Evolutionary conservation across 2,113 vertebrate genomes (phyloP), one percentile per base, ranked within the genome.

Genomic region (Brachyhypopomus occidentalis): DNA sequence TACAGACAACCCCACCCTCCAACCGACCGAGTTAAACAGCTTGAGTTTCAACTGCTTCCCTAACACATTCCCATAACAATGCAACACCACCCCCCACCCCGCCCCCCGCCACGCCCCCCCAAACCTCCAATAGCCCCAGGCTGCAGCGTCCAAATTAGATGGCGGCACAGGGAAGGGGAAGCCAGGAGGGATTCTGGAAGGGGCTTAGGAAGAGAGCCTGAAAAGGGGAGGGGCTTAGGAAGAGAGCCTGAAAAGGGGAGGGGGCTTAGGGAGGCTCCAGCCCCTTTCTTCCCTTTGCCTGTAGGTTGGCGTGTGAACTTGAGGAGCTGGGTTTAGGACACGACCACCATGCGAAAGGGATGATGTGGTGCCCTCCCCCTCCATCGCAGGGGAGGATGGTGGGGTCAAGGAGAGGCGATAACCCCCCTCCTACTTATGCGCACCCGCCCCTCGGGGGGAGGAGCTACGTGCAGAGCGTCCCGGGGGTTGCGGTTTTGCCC

Each of bases 201-300:
- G 59, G 66, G 34, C 20, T 8, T 52, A 45, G 19, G 20, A 52
- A 52, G 11, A 52, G 45, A 14, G 45, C 45, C 12, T 52, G 45
- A 52, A 52, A 52, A n/a, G 62, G 19, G 59, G 73, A 72, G 77
- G 76, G 79, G 88, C 81, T 89, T 67, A 91, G 96, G 96, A 96
- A 96, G 11, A 52, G 45, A 14, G 45, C 45, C 12, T 52, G 45
- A 52, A 52, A 52, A n/a, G 62, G 19, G 59, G 73, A 72, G n/a
- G 77, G 76, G 79, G 88, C 81, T 89, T 67, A 91, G 96, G 96
- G n/a, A n/a, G 95, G 96, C 94, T 66, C 88, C 88, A 89, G 90
- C 86, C 89, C 90, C 89, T 88, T 90, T 87, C 83, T 30, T 87
- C 83, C 83, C 79, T 86, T 85, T 72, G 63, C 3, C 38, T 76